These are phyloP conservation scores for Pomacea canaliculata DNA, from an alignment of 2,888 invertebrate genomes.

Conservation along the genomic window DNA sequence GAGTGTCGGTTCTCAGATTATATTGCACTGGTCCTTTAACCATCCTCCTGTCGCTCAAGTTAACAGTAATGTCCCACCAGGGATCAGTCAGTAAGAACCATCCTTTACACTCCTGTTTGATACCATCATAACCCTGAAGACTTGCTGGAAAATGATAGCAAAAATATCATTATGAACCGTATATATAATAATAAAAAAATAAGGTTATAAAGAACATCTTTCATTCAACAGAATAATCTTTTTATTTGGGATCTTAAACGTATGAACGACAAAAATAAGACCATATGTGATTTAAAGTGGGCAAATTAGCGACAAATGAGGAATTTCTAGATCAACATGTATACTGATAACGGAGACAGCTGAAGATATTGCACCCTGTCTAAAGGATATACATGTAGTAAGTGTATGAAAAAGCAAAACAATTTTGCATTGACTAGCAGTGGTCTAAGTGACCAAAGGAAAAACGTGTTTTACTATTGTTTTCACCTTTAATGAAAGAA, in stretches of 20 bases:
- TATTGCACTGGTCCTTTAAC: conserved; percentile 40
- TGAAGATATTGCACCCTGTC: no score
- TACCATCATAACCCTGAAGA: conserved; percentile 10
- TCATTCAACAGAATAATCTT: background rate
- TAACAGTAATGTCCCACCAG: conserved; percentile 50
- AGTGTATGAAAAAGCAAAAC: no score
- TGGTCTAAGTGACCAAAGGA: no score
- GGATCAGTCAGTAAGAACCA: conserved; percentile 42
- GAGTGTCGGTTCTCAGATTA: conserved; percentile 41
- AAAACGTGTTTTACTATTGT: no score
- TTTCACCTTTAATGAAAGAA: background rate
- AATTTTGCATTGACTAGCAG: no score
- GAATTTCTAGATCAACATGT: no score
- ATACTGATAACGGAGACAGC: no score
- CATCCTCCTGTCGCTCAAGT: conserved; percentile 33
- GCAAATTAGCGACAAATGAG: no score
- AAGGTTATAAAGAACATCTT: background rate
- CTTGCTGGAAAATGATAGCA: conserved; percentile 16
- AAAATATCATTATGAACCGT: background rate
- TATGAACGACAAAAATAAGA: no score
- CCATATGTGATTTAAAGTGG: no score
- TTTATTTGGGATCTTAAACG: no score
- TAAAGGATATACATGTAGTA: no score
- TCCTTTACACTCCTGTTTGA: conserved; percentile 33
- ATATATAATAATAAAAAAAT: background rate